These are phyloP conservation scores for Phasianus colchicus DNA, from an alignment of 2,113 vertebrate species.

Conservation along the genomic window DNA sequence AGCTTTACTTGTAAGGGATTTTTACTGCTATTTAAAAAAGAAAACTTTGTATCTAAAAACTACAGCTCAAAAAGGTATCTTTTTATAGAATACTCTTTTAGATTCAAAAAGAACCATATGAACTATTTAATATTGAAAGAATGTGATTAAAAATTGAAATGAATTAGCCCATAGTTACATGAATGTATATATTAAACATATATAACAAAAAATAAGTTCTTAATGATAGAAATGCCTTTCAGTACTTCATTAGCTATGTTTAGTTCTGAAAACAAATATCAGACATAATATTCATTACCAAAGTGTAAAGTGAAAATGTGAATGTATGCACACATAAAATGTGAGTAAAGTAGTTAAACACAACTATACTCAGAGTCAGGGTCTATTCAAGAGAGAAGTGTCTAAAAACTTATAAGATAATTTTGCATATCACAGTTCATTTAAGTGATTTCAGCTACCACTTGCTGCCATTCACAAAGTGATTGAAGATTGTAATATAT, in stretches of 20 bases:
- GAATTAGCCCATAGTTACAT: neutral
- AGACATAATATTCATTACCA: neutral
- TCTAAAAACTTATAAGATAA: neutral
- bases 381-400: neutral
- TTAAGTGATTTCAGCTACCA: neutral
- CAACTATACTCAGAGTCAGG: neutral
- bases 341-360: neutral
- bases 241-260: neutral
- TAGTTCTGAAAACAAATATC: neutral
- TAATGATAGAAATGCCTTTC: neutral
- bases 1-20: neutral
- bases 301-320: neutral
- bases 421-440: neutral
- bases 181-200: neutral
- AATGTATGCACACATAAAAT: neutral
- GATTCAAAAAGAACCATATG: neutral
- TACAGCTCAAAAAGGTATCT: neutral
- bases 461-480: neutral
- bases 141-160: neutral
- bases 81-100: neutral
- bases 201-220: neutral
- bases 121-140: neutral
- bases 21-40: conserved; percentile 2
- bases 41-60: neutral
- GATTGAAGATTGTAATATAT: neutral